Conservation (phyloP, 2,113 vertebrate species). For the Anolis carolinensis region DNA sequence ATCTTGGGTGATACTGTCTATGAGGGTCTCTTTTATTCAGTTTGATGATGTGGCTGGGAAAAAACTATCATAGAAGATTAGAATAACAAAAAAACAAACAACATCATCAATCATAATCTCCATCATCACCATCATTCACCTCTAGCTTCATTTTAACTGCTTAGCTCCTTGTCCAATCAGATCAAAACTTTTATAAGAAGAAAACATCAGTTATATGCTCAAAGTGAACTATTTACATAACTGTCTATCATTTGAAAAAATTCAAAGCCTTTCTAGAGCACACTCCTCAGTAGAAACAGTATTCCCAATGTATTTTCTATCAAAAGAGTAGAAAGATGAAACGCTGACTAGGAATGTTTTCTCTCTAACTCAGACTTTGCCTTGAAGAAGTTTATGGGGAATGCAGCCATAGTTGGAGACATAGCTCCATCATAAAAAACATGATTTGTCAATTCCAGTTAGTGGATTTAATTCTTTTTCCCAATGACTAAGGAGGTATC, state of each 20-base stretch:
- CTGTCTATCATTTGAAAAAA: slow-evolving; percentile 33
- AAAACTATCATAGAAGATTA: not conserved
- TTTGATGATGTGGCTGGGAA: slow-evolving; percentile 3
- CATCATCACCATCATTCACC: not conserved
- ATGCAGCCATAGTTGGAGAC: not conserved
- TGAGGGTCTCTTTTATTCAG: slow-evolving; percentile 24
- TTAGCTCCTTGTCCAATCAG: not conserved
- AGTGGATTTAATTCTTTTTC: too few relatives aligned
- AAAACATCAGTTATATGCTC: slow-evolving; percentile 13
- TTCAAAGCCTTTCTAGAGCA: not conserved
- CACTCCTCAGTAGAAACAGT: not conserved
- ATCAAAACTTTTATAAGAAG: slow-evolving; percentile 28
- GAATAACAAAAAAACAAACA: slow-evolving; percentile 1
- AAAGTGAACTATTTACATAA: slow-evolving; percentile 1
- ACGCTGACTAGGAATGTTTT: not conserved
- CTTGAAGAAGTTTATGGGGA: not conserved
- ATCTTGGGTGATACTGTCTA: slow-evolving; percentile 8
- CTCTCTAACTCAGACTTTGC: not conserved
- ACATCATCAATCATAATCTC: not conserved
- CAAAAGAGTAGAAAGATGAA: slow-evolving; percentile 23
- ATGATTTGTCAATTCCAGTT: not conserved
- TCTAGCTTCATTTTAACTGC: not conserved
- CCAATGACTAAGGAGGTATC: too few relatives aligned
- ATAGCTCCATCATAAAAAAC: not conserved
- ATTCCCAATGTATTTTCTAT: slow-evolving; percentile 5